Conservation (phyloP, 2,113 vertebrate species). For the Steatornis caripensis region DNA sequence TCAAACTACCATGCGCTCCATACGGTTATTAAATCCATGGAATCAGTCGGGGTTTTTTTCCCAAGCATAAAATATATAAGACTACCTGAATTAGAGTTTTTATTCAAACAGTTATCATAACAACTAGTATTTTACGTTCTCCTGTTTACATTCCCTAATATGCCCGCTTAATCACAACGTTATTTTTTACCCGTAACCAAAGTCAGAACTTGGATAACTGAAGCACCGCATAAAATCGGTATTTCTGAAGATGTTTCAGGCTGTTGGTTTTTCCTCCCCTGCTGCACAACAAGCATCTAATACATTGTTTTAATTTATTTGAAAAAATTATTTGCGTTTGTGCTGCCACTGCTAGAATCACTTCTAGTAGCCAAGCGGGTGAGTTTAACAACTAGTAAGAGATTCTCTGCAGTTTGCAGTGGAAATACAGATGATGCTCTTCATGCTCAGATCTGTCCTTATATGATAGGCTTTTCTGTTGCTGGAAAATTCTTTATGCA, state of each 20-base stretch:
- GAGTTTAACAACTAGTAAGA: background rate
- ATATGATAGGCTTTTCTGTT: background rate
- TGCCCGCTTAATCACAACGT: background rate
- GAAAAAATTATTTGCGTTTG: background rate
- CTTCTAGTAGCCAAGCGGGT: background rate
- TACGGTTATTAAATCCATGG: background rate
- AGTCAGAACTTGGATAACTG: background rate
- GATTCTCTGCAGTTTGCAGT: background rate
- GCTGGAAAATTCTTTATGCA: background rate
- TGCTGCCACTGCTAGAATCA: background rate
- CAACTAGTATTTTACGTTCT: background rate
- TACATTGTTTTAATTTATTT: background rate
- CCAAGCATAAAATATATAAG: background rate
- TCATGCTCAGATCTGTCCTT: background rate
- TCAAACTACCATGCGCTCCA: background rate
- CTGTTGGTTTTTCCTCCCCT: background rate
- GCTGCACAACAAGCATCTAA: background rate
- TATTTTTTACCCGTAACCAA: background rate
- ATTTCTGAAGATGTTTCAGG: background rate
- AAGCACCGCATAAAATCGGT: background rate
- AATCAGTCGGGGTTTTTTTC: background rate
- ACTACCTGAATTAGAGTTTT: background rate
- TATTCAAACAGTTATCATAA: background rate
- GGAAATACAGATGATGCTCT: background rate
- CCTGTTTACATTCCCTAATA: background rate